phyloP scores from a whole-genome alignment of 2,113 vertebrate genomes.

The Artemisiospiza belli region DNA sequence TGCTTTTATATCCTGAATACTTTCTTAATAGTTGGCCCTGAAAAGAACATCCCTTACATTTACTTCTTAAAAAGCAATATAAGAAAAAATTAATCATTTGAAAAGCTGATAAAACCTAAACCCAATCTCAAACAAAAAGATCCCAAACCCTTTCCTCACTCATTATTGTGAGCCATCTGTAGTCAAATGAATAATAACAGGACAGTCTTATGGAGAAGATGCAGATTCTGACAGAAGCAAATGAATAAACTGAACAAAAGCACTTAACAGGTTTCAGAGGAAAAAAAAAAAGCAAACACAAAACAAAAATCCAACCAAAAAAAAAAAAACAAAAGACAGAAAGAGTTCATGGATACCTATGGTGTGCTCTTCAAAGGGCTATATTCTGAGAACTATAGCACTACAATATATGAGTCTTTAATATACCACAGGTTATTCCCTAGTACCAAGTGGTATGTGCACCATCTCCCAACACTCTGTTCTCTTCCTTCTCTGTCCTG shows the following conservation, averaged over 20 bases:
- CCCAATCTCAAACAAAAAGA: not conserved
- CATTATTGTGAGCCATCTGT: not conserved
- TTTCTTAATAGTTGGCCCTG: not conserved
- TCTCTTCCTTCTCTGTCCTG: slow-evolving; percentile 34
- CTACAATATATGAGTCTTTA: not conserved
- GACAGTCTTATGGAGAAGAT: slow-evolving; percentile 25
- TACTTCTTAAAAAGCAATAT: not conserved
- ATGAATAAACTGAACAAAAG: slow-evolving; percentile 10
- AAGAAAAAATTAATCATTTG: not conserved
- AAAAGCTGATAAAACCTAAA: not conserved
- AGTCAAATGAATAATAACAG: not conserved
- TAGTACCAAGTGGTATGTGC: not conserved
- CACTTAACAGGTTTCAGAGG: not conserved
- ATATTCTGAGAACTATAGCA: not conserved
- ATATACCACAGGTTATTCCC: not conserved
- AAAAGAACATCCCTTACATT: not conserved
- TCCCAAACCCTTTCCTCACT: not conserved
- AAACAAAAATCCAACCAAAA: too few species aligned
- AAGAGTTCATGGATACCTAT: not conserved
- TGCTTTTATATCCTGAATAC: not conserved
- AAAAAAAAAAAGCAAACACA: not conserved
- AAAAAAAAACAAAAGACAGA: not conserved
- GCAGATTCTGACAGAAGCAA: not conserved
- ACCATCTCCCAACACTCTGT: slow-evolving; percentile 11
- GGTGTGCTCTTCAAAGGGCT: not conserved